A percentile compares a stretch with the other conserved stretches of the same genome.
phyloP scores from a whole-genome alignment of 2,113 vertebrate species.

The Carlito syrichta region DNA sequence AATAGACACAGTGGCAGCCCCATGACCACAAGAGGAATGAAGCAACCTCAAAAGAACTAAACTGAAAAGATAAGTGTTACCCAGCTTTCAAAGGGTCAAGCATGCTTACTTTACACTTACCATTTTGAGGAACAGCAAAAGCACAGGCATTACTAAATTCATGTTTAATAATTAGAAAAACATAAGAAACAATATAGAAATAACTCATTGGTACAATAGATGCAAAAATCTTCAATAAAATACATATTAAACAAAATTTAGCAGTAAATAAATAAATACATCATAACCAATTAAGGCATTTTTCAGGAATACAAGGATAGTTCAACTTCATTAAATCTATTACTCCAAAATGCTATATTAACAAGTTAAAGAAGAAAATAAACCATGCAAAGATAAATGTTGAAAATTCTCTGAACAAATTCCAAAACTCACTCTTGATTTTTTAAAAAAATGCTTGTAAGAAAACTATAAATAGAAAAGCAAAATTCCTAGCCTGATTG shows the following conservation, averaged over 20 bases:
- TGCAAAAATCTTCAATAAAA: not conserved
- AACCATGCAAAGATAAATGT: not conserved
- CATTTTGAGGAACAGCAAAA: not conserved
- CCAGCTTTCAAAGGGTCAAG: not conserved
- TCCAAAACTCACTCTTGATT: not conserved
- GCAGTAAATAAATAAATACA: not conserved
- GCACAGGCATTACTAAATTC: not conserved
- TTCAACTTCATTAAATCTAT: not conserved
- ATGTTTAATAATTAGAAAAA: not conserved
- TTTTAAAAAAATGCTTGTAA: not conserved
- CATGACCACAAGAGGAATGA: not conserved
- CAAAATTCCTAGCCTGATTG: not conserved
- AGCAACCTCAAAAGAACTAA: not conserved
- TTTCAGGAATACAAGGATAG: not conserved
- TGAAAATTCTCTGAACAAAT: not conserved
- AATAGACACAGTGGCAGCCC: not conserved
- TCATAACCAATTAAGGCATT: not conserved
- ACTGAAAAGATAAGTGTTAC: not conserved
- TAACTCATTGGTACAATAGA: not conserved
- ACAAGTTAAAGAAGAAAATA: not conserved
- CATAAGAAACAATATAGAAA: not conserved
- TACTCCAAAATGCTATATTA: not conserved
- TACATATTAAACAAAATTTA: not conserved
- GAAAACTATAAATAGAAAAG: not conserved
- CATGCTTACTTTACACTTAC: not conserved